Evolutionary conservation across 2,888 invertebrate genomes (phyloP).

Genomic region (Nemoura dubitans): DNA sequence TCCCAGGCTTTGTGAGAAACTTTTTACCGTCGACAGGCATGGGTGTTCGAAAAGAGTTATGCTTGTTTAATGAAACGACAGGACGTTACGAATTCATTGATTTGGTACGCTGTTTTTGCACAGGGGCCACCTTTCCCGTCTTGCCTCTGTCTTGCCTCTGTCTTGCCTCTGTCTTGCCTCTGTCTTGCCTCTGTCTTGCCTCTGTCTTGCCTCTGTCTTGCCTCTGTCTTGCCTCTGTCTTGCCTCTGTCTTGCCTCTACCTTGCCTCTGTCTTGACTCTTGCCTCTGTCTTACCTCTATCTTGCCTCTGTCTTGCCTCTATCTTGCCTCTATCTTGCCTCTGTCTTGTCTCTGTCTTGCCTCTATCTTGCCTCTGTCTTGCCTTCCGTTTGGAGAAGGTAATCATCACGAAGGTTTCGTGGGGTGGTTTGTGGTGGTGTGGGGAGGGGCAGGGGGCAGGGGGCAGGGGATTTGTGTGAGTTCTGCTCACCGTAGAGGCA

Average conservation of each 20-base stretch:
- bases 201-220: background rate
- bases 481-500: background rate
- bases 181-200: background rate
- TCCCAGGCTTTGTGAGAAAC: no score
- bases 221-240: background rate
- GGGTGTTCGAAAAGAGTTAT: background rate
- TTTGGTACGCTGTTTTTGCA: background rate
- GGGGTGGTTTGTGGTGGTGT: no score
- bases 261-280: background rate
- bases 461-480: background rate
- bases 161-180: background rate
- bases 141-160: background rate
- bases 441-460: background rate
- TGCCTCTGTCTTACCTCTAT: no score
- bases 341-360: background rate
- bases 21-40: no score
- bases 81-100: background rate
- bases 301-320: background rate
- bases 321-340: background rate
- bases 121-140: no score
- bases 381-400: background rate
- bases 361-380: background rate
- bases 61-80: background rate
- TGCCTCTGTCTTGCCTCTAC: background rate
- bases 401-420: background rate